A percentile compares a stretch with the other conserved stretches of the same genome.
Evolutionary conservation across 1,140 invertebrate species (phyloP).

Genomic region (Pseudomyrmex gracilis): DNA sequence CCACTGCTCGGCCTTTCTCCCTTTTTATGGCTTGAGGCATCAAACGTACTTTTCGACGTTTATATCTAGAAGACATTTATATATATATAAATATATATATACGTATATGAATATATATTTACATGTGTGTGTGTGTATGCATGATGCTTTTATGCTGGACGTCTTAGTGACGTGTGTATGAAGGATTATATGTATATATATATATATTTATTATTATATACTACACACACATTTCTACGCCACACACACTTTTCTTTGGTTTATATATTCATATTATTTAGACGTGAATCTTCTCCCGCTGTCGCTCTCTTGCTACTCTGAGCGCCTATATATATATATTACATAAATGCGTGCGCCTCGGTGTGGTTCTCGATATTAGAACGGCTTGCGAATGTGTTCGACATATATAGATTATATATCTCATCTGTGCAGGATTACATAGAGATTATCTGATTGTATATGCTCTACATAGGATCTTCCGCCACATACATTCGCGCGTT

Average conservation of each 20-base stretch:
- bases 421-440: constrained; percentile 45
- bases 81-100: constrained; percentile 55
- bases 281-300: constrained; percentile 46
- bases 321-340: constrained; percentile 70
- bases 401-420: constrained; percentile 35
- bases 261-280: constrained; percentile 57
- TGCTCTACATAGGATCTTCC: constrained; percentile 51
- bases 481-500: constrained; percentile 68
- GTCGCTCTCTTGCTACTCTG: constrained; percentile 72
- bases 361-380: constrained; percentile 82
- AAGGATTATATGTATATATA: constrained; percentile 68
- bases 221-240: no score
- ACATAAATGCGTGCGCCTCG: constrained; percentile 77
- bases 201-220: constrained; percentile 56
- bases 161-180: constrained; percentile 64
- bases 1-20: constrained; percentile 44
- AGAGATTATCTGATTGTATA: constrained; percentile 10
- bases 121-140: constrained; percentile 62
- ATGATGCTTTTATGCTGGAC: constrained; percentile 67
- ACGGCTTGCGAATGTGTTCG: constrained; percentile 79
- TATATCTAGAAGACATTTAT: constrained; percentile 56
- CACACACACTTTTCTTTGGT: constrained; percentile 29
- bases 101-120: constrained; percentile 44
- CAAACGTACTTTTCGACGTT: constrained; percentile 72
- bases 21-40: constrained; percentile 82